These are phyloP conservation scores for Macroglossus sobrinus DNA, from an alignment of 2,113 vertebrate genomes.

Conservation along the genomic window DNA sequence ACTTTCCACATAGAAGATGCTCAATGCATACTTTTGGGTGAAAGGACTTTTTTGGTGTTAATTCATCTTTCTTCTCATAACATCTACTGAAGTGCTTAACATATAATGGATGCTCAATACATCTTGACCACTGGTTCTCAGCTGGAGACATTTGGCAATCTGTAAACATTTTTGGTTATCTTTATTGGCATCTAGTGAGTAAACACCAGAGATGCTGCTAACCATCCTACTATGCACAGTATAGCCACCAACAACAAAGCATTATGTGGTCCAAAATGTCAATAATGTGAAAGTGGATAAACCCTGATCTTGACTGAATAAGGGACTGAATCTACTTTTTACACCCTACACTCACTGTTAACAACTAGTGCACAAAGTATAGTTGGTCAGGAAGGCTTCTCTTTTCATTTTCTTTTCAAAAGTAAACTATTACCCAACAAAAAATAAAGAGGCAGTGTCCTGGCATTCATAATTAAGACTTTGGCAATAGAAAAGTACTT, in stretches of 20 bases:
- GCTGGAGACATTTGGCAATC: not conserved
- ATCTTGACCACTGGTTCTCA: not conserved
- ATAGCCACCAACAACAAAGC: not conserved
- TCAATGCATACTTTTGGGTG: not conserved
- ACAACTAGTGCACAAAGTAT: not conserved
- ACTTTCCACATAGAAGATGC: not conserved
- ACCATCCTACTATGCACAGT: not conserved
- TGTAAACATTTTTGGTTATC: slow-evolving; percentile 1
- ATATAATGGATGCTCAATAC: not conserved
- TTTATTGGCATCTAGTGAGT: not conserved
- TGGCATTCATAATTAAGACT: not conserved
- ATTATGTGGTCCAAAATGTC: not conserved
- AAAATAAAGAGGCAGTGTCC: not conserved
- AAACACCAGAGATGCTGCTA: not conserved
- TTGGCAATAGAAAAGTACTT: not conserved
- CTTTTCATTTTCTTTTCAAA: not conserved
- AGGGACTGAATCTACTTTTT: slow-evolving; percentile 9
- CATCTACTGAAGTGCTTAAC: not conserved
- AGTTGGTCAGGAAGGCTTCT: not conserved
- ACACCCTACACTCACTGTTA: not conserved
- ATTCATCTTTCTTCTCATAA: not conserved
- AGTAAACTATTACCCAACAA: not conserved
- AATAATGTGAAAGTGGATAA: not conserved
- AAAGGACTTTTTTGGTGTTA: not conserved
- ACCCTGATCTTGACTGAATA: not conserved